These are phyloP conservation scores for Silurus lanzhouensis DNA, from an alignment of 2,797 vertebrate species.

Conservation along the genomic window DNA sequence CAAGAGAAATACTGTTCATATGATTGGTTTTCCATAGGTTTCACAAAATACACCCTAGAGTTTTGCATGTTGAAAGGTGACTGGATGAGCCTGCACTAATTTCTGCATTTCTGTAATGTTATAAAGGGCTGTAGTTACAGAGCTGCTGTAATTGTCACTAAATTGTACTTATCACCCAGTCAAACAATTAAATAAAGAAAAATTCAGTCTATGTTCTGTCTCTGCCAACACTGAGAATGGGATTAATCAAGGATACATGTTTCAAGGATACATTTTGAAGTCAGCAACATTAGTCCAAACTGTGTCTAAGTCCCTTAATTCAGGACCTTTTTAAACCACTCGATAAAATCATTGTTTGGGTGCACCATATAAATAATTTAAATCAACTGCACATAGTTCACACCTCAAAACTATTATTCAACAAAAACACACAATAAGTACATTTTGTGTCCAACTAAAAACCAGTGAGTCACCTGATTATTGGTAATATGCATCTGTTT, in stretches of 20 bases:
- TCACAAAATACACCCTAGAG: not conserved
- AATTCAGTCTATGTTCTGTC: not conserved
- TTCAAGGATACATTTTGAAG: not conserved
- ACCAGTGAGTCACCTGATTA: not conserved
- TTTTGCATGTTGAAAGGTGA: not conserved
- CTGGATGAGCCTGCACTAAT: not conserved
- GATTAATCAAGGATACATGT: not conserved
- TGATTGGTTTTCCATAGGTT: not conserved
- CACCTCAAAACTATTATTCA: not conserved
- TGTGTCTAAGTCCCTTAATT: not conserved
- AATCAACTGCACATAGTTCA: not conserved
- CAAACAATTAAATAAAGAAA: not conserved
- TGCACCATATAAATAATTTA: not conserved
- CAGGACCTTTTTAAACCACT: not conserved
- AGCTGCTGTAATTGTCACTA: not conserved
- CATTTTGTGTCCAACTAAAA: not conserved
- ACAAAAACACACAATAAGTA: no score
- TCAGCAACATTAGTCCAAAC: conserved; percentile 4
- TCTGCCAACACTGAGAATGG: not conserved
- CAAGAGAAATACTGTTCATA: not conserved
- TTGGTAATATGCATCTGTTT: not conserved
- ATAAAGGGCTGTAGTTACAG: not conserved
- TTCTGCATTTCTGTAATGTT: not conserved
- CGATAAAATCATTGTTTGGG: conserved; percentile 4
- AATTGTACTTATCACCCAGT: not conserved